These are phyloP conservation scores for Chrysochloris asiatica DNA, from an alignment of 2,113 vertebrate genomes.

Conservation along the genomic window DNA sequence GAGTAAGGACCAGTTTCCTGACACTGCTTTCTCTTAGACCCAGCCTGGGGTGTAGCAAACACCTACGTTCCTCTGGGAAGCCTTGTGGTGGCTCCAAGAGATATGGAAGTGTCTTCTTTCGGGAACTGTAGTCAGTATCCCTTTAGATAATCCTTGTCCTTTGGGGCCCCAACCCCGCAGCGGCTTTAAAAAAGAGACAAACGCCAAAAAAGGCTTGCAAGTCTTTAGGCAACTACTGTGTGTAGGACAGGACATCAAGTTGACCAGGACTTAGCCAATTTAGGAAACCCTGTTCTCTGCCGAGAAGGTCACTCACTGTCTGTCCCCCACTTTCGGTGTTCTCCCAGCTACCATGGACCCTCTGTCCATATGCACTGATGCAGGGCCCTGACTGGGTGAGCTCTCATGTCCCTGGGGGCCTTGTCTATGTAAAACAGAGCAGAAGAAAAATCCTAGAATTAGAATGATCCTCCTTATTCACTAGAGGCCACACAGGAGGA, in stretches of 20 bases:
- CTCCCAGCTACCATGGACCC: no score
- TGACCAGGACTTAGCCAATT: not conserved
- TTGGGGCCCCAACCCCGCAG: not conserved
- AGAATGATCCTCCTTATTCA: not conserved
- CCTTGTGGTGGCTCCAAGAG: no score
- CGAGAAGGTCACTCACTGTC: not conserved
- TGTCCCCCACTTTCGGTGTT: not conserved
- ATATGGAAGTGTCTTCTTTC: no score
- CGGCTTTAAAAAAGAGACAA: not conserved
- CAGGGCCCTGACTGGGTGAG: not conserved
- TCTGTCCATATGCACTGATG: not conserved
- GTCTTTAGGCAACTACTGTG: not conserved
- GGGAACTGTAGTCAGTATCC: not conserved
- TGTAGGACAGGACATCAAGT: not conserved
- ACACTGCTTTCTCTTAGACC: no score
- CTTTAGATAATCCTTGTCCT: not conserved
- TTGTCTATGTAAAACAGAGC: not conserved
- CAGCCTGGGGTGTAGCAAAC: no score
- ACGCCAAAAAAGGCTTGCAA: not conserved
- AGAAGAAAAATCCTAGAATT: not conserved
- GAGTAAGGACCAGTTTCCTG: no score
- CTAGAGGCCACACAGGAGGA: not conserved
- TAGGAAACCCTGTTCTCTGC: not conserved
- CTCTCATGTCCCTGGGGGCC: not conserved
- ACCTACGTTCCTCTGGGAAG: no score